A percentile compares a stretch with the other conserved stretches of the same genome.
These are phyloP conservation scores for Galerucella nymphaeae DNA, from an alignment of 2,888 invertebrate genomes.

Conservation along the genomic window DNA sequence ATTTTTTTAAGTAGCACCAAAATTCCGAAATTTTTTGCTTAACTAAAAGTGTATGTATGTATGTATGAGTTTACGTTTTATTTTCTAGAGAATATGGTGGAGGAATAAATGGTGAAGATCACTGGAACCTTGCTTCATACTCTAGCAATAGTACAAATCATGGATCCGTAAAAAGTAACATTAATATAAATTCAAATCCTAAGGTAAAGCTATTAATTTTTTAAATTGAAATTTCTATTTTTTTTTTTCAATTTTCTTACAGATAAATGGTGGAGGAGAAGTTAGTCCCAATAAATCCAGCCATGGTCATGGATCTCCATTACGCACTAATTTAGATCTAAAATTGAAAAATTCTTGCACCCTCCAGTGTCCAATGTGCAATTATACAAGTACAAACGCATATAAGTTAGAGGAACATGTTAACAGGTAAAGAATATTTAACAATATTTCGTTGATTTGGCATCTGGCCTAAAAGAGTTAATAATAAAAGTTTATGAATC, in stretches of 20 bases:
- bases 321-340: conserved; percentile 76
- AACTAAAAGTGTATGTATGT: no score
- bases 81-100: conserved; percentile 57
- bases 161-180: conserved; percentile 55
- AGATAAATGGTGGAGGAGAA: conserved; percentile 62
- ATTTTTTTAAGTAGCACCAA: no score
- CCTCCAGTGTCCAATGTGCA: conserved; percentile 80
- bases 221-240: background rate
- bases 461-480: no score
- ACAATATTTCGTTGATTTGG: background rate
- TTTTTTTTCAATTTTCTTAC: conserved; percentile 45
- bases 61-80: conserved; percentile 9
- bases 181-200: conserved; percentile 63
- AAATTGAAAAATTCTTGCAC: conserved; percentile 73
- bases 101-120: conserved; percentile 55
- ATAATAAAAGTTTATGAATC: background rate
- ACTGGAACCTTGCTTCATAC: conserved; percentile 55
- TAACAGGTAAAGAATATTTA: conserved; percentile 65
- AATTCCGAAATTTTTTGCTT: no score
- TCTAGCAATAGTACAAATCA: conserved; percentile 53
- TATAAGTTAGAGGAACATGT: conserved; percentile 83
- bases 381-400: conserved; percentile 79
- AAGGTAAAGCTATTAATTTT: conserved; percentile 54
- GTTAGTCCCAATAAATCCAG: conserved; percentile 64
- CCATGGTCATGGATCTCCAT: conserved; percentile 79